A percentile compares a stretch with the other conserved stretches of the same genome.
Conservation (phyloP, 1,140 invertebrate genomes). For the Scaptomyza pallida region DNA sequence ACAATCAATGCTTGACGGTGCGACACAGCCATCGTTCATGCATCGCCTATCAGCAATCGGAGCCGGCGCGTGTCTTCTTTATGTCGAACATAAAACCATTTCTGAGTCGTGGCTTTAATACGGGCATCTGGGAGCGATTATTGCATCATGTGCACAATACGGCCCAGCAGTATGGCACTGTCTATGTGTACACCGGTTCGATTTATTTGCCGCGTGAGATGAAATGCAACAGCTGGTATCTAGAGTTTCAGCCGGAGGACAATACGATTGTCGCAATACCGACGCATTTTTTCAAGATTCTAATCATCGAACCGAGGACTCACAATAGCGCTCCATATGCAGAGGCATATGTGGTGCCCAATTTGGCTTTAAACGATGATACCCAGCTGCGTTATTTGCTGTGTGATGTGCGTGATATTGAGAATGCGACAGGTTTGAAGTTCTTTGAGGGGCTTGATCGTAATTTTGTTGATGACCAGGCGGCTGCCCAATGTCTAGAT, state of each 20-base stretch:
- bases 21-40: slow-evolving; percentile 88
- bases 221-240: slow-evolving; percentile 93
- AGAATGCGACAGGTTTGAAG: slow-evolving; percentile 95
- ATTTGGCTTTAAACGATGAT: slow-evolving; percentile 90
- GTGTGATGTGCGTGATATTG: slow-evolving; percentile 94
- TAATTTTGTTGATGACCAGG: slow-evolving; percentile 57
- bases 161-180: slow-evolving; percentile 91
- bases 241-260: slow-evolving; percentile 98
- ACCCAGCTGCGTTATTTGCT: slow-evolving; percentile 90
- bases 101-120: slow-evolving; percentile 97
- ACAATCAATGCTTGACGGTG: slow-evolving; percentile 86
- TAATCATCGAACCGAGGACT: slow-evolving; percentile 89
- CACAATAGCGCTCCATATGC: slow-evolving; percentile 89
- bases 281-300: slow-evolving; percentile 98
- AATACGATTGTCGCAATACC: slow-evolving; percentile 97
- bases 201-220: slow-evolving; percentile 93
- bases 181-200: slow-evolving; percentile 98
- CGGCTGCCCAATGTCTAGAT: background rate
- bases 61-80: slow-evolving; percentile 91
- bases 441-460: slow-evolving; percentile 91
- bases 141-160: slow-evolving; percentile 93
- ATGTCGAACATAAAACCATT: slow-evolving; percentile 98
- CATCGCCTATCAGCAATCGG: slow-evolving; percentile 48
- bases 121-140: slow-evolving; percentile 94
- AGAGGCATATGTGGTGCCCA: slow-evolving; percentile 97